These are phyloP conservation scores for Habroteleia sp. DNA, from an alignment of 2,888 invertebrate species.

Conservation along the genomic window DNA sequence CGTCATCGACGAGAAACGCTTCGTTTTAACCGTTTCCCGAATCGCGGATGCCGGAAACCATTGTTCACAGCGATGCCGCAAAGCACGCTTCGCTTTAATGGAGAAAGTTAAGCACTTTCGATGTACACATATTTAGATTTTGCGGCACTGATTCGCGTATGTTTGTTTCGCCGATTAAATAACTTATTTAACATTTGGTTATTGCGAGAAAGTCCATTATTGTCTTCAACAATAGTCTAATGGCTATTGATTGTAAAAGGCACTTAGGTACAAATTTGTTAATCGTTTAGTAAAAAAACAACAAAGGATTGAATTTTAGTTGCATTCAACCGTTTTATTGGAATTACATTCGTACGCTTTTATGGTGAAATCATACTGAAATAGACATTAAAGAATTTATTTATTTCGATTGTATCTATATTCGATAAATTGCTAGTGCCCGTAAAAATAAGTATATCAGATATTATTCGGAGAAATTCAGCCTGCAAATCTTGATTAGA, in stretches of 20 bases:
- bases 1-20: slow-evolving; percentile 17
- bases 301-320: too few species aligned
- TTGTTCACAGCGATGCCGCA: slow-evolving; percentile 28
- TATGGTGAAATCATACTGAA: too few species aligned
- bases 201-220: slow-evolving; percentile 42
- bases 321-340: too few species aligned
- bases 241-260: slow-evolving; percentile 1
- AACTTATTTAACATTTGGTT: slow-evolving; percentile 42
- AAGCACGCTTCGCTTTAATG: slow-evolving; percentile 11
- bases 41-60: slow-evolving; percentile 44
- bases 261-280: slow-evolving; percentile 3
- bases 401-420: too few species aligned
- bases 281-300: slow-evolving; percentile 17
- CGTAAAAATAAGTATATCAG: too few species aligned
- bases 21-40: slow-evolving; percentile 29
- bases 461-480: too few species aligned
- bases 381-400: too few species aligned
- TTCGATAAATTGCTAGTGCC: too few species aligned
- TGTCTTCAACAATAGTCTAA: too few species aligned
- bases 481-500: too few species aligned
- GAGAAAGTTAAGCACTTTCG: slow-evolving; percentile 51
- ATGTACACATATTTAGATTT: slow-evolving; percentile 15
- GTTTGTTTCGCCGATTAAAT: slow-evolving; percentile 34
- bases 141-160: slow-evolving; percentile 16
- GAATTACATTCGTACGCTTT: too few species aligned